Evolutionary conservation across 2,888 invertebrate species (phyloP).

Genomic region (Aquatica leii): DNA sequence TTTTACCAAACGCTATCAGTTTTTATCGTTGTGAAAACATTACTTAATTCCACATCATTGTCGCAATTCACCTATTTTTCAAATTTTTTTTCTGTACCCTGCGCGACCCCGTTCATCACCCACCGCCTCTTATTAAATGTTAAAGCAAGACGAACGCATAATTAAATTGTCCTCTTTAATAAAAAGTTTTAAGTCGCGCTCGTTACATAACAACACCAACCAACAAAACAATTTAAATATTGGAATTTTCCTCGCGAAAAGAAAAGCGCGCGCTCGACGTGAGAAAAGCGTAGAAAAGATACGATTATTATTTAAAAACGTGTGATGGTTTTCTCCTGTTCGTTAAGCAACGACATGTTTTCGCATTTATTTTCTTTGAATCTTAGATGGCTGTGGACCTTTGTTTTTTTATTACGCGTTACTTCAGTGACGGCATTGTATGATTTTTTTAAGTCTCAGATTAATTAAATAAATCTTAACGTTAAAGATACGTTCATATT

Average conservation of each 20-base stretch:
- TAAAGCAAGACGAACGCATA: not conserved
- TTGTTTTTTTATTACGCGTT: no score
- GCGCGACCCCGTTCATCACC: no score
- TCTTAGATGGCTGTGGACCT: no score
- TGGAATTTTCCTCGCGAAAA: slow-evolving; percentile 11
- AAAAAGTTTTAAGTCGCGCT: slow-evolving; percentile 10
- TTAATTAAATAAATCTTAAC: no score
- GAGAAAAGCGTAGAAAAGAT: not conserved
- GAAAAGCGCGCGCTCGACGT: not conserved
- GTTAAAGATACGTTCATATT: no score
- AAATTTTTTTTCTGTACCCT: not conserved
- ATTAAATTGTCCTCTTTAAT: not conserved
- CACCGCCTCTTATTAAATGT: not conserved
- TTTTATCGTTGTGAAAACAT: slow-evolving; percentile 40
- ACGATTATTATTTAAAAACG: not conserved
- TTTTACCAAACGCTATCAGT: slow-evolving; percentile 38
- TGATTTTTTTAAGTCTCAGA: no score
- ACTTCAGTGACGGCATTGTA: no score
- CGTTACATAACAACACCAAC: not conserved
- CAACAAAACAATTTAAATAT: slow-evolving; percentile 3
- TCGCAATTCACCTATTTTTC: slow-evolving; percentile 1
- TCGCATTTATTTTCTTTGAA: no score
- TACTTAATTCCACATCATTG: slow-evolving; percentile 6
- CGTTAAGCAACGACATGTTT: no score
- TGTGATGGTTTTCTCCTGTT: no score